Conservation (phyloP, 2,888 invertebrate species). For the Rhagophthalmus giganteus region DNA sequence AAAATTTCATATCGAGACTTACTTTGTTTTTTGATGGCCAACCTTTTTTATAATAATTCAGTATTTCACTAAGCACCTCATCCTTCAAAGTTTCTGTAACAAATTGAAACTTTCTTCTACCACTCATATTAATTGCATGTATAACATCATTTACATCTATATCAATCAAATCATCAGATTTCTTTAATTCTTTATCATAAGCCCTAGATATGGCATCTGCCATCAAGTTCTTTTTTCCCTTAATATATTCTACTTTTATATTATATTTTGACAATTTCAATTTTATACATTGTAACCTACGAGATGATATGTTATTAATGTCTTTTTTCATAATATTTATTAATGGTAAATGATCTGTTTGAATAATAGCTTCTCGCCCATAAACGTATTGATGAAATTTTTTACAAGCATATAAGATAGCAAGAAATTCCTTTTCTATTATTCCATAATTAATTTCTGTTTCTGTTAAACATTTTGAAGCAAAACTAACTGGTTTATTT, state of each 20-base stretch:
- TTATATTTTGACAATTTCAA: slow-evolving; percentile 9
- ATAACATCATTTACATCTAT: not conserved
- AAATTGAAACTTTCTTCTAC: not conserved
- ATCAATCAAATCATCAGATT: not conserved
- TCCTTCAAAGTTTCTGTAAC: not conserved
- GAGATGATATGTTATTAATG: not conserved
- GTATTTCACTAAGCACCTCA: not conserved
- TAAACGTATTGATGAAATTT: slow-evolving; percentile 22
- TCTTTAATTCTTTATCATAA: not conserved
- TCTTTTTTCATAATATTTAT: slow-evolving; percentile 9
- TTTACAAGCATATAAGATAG: slow-evolving; percentile 11
- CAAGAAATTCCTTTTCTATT: slow-evolving; percentile 20
- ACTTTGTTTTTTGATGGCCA: not conserved
- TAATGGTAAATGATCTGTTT: slow-evolving; percentile 18
- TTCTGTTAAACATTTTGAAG: slow-evolving; percentile 9
- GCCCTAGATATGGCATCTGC: slow-evolving; percentile 8
- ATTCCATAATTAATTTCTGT: slow-evolving; percentile 16
- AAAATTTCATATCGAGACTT: not conserved
- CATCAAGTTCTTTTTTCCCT: slow-evolving; percentile 12
- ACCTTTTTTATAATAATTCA: not conserved
- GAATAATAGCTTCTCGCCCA: slow-evolving; percentile 5
- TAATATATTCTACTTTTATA: slow-evolving; percentile 9
- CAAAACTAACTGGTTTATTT: slow-evolving; percentile 8
- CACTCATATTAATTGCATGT: not conserved
- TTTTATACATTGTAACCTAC: slow-evolving; percentile 9